Evolutionary conservation across 2,888 invertebrate genomes (phyloP), one percentile per base, ranked within the genome.

Genomic region (Plagiodera versicolora): DNA sequence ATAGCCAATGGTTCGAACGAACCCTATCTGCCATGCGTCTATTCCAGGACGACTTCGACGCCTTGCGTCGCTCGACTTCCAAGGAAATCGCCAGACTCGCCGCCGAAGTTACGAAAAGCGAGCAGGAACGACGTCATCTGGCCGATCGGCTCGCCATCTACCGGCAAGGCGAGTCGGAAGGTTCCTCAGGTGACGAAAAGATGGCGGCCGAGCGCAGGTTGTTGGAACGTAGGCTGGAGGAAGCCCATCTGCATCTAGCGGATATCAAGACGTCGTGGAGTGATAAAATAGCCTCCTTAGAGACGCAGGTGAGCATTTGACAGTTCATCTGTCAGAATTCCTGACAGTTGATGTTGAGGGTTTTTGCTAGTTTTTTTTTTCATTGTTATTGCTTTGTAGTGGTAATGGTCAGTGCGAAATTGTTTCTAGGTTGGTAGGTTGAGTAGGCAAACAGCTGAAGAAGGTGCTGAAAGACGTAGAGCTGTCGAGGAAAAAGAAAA

Each of bases 251-350:
- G 74, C 94, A 95, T 77, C 81, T 95, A 30, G 89, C 91, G 0
- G 94, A 95, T 73, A 92, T 95, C 67, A 95, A 95, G 78, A 91
- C 92, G 0, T 91, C 92, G 0, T 95, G 95, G 95, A 94, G 94
- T 73, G 91, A 92, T 11, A 94, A 94, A 79, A 95, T 95, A 71
- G 87, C 92, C 14, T 88, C 91, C 0, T 81, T 95, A 44, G 95
- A 95, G 78, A 92, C 92, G n/a, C 95, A 95, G 86, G 90, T 92
- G 74, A 61, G 60, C 19, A 51, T n/a, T 18, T 5, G n/a, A n/a
- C n/a, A n/a, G n/a, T n/a, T n/a, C n/a, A n/a, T n/a, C n/a, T n/a
- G n/a, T n/a, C n/a, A n/a, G n/a, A n/a, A n/a, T n/a, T n/a, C n/a
- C n/a, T n/a, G n/a, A n/a, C n/a, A n/a, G n/a, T n/a, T n/a, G n/a